These are phyloP conservation scores for Peromyscus attwateri DNA, from an alignment of 2,797 vertebrate species.

Conservation along the genomic window DNA sequence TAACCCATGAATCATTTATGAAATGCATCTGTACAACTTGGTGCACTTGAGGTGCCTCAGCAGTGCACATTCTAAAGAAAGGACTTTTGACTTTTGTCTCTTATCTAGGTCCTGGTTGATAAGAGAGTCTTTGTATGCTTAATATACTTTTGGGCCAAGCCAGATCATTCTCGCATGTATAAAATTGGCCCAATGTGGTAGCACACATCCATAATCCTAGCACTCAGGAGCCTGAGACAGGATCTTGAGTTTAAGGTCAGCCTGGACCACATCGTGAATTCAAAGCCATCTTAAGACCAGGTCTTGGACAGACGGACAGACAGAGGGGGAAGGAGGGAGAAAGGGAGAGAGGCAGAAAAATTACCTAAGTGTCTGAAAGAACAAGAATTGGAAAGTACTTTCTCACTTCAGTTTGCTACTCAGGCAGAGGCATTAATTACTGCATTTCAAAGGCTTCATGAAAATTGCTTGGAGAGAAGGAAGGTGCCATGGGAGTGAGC, in stretches of 20 bases:
- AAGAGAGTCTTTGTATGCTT: slow-evolving; percentile 28
- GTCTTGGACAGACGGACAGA: background rate
- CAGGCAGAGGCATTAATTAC: slow-evolving; percentile 15
- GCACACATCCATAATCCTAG: background rate
- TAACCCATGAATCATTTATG: slow-evolving; percentile 22
- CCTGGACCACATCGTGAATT: background rate
- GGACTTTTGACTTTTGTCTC: background rate
- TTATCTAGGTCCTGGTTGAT: background rate
- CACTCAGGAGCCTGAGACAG: background rate
- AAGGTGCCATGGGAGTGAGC: background rate
- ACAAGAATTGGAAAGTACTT: slow-evolving; percentile 14
- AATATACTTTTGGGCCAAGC: background rate
- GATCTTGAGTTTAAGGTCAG: background rate
- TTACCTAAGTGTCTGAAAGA: background rate
- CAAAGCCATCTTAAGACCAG: background rate
- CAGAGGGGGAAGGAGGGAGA: background rate
- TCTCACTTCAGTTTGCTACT: slow-evolving; percentile 11
- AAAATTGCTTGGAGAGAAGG: background rate
- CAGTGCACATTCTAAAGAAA: slow-evolving; percentile 26
- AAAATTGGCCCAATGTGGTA: background rate
- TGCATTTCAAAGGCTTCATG: slow-evolving; percentile 12
- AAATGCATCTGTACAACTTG: slow-evolving; percentile 40
- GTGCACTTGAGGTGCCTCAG: background rate
- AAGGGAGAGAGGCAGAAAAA: background rate
- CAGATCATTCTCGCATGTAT: background rate